Percentiles rank a stretch among this genome's conserved stretches.
phyloP scores from a whole-genome alignment of 2,888 invertebrate species.

The Eupeodes luniger region DNA sequence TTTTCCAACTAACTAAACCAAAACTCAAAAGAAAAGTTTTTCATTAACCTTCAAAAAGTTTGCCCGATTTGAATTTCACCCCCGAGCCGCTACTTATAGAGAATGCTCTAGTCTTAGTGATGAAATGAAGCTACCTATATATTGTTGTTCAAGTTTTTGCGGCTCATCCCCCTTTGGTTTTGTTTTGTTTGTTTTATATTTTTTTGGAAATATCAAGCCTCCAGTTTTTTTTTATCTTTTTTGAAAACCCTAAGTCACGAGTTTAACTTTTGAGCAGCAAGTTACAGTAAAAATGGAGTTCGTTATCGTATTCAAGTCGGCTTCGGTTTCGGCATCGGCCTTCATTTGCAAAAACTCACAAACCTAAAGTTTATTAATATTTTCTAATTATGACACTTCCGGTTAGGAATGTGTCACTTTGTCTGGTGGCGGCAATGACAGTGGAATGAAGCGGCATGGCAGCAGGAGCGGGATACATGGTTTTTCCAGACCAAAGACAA shows the following conservation, averaged over 20 bases:
- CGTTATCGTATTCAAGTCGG: conserved; percentile 18
- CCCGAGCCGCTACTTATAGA: conserved; percentile 71
- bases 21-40: conserved; percentile 76
- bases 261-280: conserved; percentile 69
- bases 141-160: conserved; percentile 74
- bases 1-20: conserved; percentile 76
- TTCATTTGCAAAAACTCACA: conserved; percentile 49
- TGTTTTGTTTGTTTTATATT: conserved; percentile 4
- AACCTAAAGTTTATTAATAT: conserved; percentile 73
- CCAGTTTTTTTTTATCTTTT: conserved; percentile 10
- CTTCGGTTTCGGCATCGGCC: not conserved
- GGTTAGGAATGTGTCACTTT: conserved; percentile 65
- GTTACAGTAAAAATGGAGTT: conserved; percentile 60
- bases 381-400: conserved; percentile 73
- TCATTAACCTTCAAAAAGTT: conserved; percentile 77
- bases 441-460: not conserved
- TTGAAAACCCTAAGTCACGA: conserved; percentile 63
- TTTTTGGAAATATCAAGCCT: conserved; percentile 64
- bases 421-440: conserved; percentile 2
- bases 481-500: conserved; percentile 46
- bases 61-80: conserved; percentile 76
- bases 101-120: conserved; percentile 49
- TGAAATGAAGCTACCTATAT: conserved; percentile 43
- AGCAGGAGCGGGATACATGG: conserved; percentile 22
- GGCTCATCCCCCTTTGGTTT: conserved; percentile 57